Base-by-base conservation (phyloP, 35 echinoderm and acorn worm genomes). In the Hemicentrotus pulcherrimus region DNA sequence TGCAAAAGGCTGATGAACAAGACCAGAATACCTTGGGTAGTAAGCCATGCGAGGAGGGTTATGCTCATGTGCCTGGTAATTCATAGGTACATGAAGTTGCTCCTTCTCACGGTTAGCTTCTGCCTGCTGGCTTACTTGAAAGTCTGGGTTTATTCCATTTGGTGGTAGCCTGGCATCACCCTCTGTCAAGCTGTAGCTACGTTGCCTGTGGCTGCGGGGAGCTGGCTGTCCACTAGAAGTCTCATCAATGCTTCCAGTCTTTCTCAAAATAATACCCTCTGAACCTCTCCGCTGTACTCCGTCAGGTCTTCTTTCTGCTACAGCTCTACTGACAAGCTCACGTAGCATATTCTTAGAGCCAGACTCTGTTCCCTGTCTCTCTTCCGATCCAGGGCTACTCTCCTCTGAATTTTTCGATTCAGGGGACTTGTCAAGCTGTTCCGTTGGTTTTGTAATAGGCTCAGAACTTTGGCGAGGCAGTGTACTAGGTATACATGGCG, bases 171-270 rank as follows among this genome's bases (percentile, higher is more conserved):
- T 86, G 32, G 95, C 96, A 59, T 99, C 98, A 19, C 98, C 98
- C 94, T 99, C 98, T 91, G 94, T 97, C 33, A 99, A 95, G 94
- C 98, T 99, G 86, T 97, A 97, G 86, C 98, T 99, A 46, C 98
- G 96, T 61, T 94, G 91, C 91, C 98, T 95, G 41, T 50, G 50
- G 78, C 86, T 61, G 35, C 96, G 93, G 47, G 50, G 86, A 11
- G 91, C 86, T 46, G 96, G 96, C 28, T 93, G 91, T 13, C 91
- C 46, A 93, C 46, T 93, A 18, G 91, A 93, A 47, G 91, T 93
- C 48, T 93, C 91, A 93, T 93, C 91, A 93, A 93, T 93, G 91
- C 91, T 93, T 50, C 91, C 91, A 93, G 91, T 93, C 48, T 93
- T 93, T 58, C 91, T 47, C 13, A 93, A 93, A 31, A 93, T 93